phyloP scores from a whole-genome alignment of 2,113 vertebrate genomes.

The Rutilus rutilus region DNA sequence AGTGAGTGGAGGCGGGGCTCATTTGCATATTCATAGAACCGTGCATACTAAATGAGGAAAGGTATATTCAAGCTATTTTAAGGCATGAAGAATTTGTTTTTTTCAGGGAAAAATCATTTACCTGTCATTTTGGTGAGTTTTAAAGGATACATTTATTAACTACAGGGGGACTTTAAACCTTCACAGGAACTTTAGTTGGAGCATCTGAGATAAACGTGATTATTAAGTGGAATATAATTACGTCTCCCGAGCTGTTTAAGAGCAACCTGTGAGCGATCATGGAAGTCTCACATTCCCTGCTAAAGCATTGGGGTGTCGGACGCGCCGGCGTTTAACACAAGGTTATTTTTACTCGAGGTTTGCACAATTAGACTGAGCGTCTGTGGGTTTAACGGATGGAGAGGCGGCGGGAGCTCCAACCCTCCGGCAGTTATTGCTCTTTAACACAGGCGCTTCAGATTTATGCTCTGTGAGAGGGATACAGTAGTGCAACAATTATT shows the following conservation, averaged over 20 bases:
- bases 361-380: not conserved
- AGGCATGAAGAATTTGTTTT: no score
- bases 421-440: constrained; percentile 65
- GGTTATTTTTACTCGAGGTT: not conserved
- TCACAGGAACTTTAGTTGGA: not conserved
- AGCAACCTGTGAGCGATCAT: not conserved
- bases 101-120: no score
- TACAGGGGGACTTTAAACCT: not conserved
- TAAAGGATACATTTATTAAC: no score
- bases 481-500: constrained; percentile 68
- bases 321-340: not conserved
- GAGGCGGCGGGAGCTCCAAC: not conserved
- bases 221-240: no score
- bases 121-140: no score
- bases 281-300: not conserved
- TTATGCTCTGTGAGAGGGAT: constrained; percentile 62
- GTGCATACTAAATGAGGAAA: no score
- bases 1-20: no score
- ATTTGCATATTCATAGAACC: no score
- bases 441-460: constrained; percentile 65
- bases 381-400: not conserved
- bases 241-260: no score
- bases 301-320: not conserved
- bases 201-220: not conserved
- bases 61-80: no score